A percentile compares a stretch with the other conserved stretches of the same genome.
Conservation (phyloP, 2,113 vertebrate genomes). For the Canis aureus region DNA sequence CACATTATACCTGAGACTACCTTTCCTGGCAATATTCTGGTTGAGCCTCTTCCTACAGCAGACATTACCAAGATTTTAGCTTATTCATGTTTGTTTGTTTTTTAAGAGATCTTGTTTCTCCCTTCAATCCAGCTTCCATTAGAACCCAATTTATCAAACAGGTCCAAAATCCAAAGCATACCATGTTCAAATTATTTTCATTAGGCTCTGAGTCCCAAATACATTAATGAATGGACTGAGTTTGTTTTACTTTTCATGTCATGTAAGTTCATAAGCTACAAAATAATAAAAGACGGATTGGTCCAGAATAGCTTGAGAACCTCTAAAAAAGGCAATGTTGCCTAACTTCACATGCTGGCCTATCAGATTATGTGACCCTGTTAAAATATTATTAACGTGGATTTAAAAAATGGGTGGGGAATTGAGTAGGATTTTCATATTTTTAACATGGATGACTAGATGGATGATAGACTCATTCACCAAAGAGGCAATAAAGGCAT, state of each 20-base stretch:
- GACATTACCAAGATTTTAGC: background rate
- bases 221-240: background rate
- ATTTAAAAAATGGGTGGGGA: background rate
- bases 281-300: background rate
- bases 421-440: background rate
- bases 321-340: background rate
- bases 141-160: background rate
- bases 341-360: background rate
- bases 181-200: background rate
- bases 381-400: background rate
- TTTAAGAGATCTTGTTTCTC: background rate
- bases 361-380: background rate
- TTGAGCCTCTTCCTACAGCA: background rate
- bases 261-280: background rate
- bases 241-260: background rate
- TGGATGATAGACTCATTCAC: background rate
- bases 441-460: background rate
- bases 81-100: background rate
- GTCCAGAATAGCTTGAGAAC: background rate
- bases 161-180: background rate
- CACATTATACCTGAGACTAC: background rate
- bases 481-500: background rate
- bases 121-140: background rate
- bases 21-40: background rate
- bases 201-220: background rate